A percentile compares a stretch with the other conserved stretches of the same genome.
phyloP scores from a whole-genome alignment of 2,113 vertebrate genomes.

The Phyllostomus hastatus region DNA sequence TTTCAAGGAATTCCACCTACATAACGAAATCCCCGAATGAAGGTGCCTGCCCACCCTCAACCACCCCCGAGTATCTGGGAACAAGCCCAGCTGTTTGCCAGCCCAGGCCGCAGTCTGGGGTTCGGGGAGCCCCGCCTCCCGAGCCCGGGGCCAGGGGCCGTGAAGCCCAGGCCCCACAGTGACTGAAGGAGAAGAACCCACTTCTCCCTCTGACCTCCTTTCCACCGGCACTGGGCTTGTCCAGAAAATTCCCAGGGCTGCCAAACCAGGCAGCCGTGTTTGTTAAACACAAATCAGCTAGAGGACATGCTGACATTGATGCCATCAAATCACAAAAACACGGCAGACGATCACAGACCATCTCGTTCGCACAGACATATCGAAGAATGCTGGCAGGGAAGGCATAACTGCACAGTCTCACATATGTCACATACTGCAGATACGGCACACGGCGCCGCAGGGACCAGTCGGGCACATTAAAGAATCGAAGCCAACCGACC shows the following conservation, averaged over 20 bases:
- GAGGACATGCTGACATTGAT: background rate
- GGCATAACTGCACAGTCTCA: rapidly evolving
- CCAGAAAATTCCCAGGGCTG: background rate
- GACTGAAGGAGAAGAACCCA: background rate
- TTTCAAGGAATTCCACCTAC: background rate
- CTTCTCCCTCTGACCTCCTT: background rate
- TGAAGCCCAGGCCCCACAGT: background rate
- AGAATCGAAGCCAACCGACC: too few relatives aligned
- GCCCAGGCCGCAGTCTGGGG: rapidly evolving
- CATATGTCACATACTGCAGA: background rate
- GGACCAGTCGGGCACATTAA: background rate
- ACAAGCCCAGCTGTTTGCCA: background rate
- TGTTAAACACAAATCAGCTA: background rate
- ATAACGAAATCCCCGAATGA: background rate
- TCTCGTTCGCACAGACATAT: background rate
- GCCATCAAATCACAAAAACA: background rate
- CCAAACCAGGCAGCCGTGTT: background rate
- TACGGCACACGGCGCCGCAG: rapidly evolving
- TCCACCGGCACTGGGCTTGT: background rate
- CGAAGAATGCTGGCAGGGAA: rapidly evolving
- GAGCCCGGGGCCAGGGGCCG: too few relatives aligned
- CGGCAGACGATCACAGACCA: rapidly evolving
- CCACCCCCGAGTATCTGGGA: background rate
- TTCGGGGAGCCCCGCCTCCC: too few relatives aligned
- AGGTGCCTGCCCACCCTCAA: background rate